A percentile compares a stretch with the other conserved stretches of the same genome.
phyloP scores from a whole-genome alignment of 2,888 invertebrate species.

The Amiota minor region DNA sequence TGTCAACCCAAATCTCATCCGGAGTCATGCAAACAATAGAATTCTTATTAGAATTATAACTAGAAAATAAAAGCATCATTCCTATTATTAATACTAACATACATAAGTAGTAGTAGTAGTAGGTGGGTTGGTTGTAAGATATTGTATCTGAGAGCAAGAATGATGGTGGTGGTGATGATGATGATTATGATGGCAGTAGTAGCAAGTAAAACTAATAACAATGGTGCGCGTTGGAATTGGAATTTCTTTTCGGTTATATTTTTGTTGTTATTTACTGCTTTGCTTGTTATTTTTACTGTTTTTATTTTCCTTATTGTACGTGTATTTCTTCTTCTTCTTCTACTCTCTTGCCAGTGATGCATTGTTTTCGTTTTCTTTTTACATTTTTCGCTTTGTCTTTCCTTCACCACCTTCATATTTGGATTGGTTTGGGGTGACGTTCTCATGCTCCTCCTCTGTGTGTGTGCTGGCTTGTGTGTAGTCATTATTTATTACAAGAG shows the following conservation, averaged over 20 bases:
- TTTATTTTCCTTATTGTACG: not conserved
- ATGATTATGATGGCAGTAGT: not conserved
- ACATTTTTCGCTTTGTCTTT: constrained; percentile 1
- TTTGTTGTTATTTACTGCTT: not conserved
- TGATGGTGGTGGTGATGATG: not conserved
- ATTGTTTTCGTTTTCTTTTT: constrained; percentile 9
- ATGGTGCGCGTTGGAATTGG: not conserved
- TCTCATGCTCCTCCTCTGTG: constrained; percentile 36
- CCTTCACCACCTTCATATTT: not conserved
- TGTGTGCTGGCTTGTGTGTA: too few species aligned
- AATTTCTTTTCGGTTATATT: not conserved
- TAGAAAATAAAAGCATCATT: not conserved
- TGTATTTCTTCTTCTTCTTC: not conserved
- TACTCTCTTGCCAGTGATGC: not conserved
- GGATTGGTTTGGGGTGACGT: constrained; percentile 36
- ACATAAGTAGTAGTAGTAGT: too few species aligned
- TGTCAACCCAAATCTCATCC: not conserved
- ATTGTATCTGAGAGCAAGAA: not conserved
- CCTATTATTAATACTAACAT: too few species aligned
- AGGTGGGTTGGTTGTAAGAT: not conserved
- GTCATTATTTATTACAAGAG: constrained; percentile 65
- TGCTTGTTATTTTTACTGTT: not conserved
- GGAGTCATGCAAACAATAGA: not conserved
- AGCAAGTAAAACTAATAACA: constrained; percentile 6
- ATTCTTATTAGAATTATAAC: constrained; percentile 4